Evolutionary conservation across 2,113 vertebrate genomes (phyloP).

Genomic region (Vulpes vulpes): DNA sequence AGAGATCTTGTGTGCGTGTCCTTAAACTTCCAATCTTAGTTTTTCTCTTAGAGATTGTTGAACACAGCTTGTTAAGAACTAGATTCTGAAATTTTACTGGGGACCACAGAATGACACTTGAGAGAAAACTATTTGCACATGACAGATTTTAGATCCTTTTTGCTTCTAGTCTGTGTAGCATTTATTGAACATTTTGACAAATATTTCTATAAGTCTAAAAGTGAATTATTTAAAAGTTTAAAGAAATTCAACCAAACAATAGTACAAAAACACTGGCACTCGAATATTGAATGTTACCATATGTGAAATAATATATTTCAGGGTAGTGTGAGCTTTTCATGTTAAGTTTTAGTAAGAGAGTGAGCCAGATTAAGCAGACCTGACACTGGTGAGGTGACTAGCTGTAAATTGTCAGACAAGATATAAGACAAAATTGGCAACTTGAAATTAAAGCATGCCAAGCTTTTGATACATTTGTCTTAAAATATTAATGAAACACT

Average conservation of each 20-base stretch:
- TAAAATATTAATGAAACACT: conserved; percentile 92
- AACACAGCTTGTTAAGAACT: conserved; percentile 93
- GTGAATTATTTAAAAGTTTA: conserved; percentile 87
- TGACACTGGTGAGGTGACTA: conserved; percentile 91
- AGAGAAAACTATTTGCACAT: conserved; percentile 97
- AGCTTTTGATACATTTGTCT: conserved; percentile 97
- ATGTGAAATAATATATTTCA: conserved; percentile 99
- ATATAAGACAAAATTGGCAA: conserved; percentile 91
- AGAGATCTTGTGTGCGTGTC: not conserved
- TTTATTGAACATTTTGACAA: conserved; percentile 99
- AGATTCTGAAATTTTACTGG: conserved; percentile 95
- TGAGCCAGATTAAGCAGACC: conserved; percentile 94
- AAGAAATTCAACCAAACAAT: conserved; percentile 93
- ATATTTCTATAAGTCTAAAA: conserved; percentile 99
- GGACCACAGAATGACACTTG: conserved; percentile 96
- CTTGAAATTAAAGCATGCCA: conserved; percentile 94
- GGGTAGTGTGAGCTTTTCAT: conserved; percentile 98
- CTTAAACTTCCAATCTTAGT: not conserved
- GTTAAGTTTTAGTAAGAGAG: conserved; percentile 95
- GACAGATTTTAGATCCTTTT: conserved; percentile 99
- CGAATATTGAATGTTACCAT: conserved; percentile 99
- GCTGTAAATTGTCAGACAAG: conserved; percentile 86
- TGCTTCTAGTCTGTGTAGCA: conserved; percentile 99
- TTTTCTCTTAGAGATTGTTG: not conserved
- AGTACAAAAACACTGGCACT: conserved; percentile 99